A percentile compares a stretch with the other conserved stretches of the same genome.
phyloP scores from a whole-genome alignment of 2,113 vertebrate species.

The Ahaetulla prasina region DNA sequence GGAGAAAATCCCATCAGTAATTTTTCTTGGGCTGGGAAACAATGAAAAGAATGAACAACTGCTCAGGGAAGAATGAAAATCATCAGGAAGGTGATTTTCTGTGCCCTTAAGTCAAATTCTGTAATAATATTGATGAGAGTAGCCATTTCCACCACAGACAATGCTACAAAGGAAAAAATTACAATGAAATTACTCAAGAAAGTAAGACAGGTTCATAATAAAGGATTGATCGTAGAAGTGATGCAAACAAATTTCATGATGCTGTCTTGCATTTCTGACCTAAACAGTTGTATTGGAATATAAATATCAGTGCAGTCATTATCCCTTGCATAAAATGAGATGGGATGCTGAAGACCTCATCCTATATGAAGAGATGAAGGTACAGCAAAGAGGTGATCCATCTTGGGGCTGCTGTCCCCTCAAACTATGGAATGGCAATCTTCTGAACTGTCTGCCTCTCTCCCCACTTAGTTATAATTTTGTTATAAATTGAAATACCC shows the following conservation, averaged over 20 bases:
- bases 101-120: background rate
- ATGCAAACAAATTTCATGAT: background rate
- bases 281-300: background rate
- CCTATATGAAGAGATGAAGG: background rate
- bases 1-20: background rate
- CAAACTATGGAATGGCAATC: background rate
- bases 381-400: background rate
- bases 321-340: background rate
- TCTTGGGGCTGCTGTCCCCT: background rate
- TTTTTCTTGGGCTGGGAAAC: slow-evolving; percentile 10
- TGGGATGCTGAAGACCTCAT: background rate
- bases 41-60: background rate
- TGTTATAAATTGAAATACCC: background rate
- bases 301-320: background rate
- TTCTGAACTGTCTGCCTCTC: background rate
- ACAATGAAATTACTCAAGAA: background rate
- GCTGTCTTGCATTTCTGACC: background rate
- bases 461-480: background rate
- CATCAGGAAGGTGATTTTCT: background rate
- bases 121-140: background rate
- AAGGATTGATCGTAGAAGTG: background rate
- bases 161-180: background rate
- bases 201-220: background rate
- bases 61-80: background rate
- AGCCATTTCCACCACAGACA: background rate